These are phyloP conservation scores for Drosophila nigrodunni DNA, from an alignment of 1,140 invertebrate genomes.

Conservation along the genomic window DNA sequence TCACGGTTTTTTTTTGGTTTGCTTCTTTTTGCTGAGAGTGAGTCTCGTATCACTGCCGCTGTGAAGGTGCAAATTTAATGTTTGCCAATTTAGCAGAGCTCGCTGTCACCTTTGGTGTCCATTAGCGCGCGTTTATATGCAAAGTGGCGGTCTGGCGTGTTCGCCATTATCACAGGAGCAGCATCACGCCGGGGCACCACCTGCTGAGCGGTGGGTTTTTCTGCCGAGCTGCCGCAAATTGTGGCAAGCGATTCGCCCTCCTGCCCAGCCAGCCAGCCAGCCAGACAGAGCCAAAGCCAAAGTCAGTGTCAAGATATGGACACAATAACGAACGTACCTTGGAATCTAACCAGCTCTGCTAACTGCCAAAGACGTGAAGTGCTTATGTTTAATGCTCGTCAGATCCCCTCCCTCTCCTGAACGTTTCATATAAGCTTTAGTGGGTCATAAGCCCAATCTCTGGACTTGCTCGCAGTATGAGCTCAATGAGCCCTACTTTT, in stretches of 20 bases:
- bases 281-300: neutral
- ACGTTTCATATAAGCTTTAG: slow-evolving; percentile 9
- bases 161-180: slow-evolving; percentile 78
- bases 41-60: slow-evolving; percentile 40
- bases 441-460: slow-evolving; percentile 28
- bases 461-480: neutral
- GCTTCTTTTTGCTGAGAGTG: slow-evolving; percentile 9
- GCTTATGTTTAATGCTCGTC: slow-evolving; percentile 40
- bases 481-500: neutral
- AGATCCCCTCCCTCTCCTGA: slow-evolving; percentile 8
- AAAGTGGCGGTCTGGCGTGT: slow-evolving; percentile 72
- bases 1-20: slow-evolving; percentile 55
- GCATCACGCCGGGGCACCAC: slow-evolving; percentile 77
- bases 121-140: slow-evolving; percentile 82
- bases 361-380: slow-evolving; percentile 37
- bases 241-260: slow-evolving; percentile 47
- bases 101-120: slow-evolving; percentile 82
- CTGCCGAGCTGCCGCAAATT: slow-evolving; percentile 18
- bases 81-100: slow-evolving; percentile 80
- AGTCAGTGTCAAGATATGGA: slow-evolving; percentile 63
- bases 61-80: slow-evolving; percentile 82
- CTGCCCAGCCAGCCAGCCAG: slow-evolving; percentile 18
- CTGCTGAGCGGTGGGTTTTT: slow-evolving; percentile 59
- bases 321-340: slow-evolving; percentile 53
- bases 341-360: slow-evolving; percentile 1